Base-by-base conservation (phyloP, 2,113 vertebrate genomes). In the Saguinus imperator region DNA sequence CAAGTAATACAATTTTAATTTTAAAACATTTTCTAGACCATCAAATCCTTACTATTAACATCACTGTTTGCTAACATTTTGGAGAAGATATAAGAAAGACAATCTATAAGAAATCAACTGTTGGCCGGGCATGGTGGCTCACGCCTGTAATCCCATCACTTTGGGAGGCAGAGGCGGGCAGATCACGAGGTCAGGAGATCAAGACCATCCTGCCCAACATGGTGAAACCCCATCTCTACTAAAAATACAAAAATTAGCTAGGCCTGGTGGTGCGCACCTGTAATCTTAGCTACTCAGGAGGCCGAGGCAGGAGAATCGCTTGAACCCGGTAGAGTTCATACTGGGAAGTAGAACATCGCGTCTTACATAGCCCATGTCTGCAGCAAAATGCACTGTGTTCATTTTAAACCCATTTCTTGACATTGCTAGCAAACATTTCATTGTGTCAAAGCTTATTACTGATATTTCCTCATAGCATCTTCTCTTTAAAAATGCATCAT, bases 371-470 rank as follows among this genome's bases (percentile, higher is more conserved):
- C n/a, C 45, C 55, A 5, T 14, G 6, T 4, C 6, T 58, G 32
- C 5, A 2, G 21, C 29, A 29, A 45, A 66, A 68, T 21, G n/a
- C 23, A 3, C 21, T 29, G 16, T 16, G 21, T 16, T 35, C 13
- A 0, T 27, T 48, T n/a, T 40, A 23, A 0, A 6, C 40, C 27
- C 16, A 1, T 25, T 48, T 50, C 80, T 70, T 3, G 8, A 3
- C 7, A 25, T 32, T 14, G 37, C 43, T 18, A 9, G 57, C 45
- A 21, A n/a, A 16, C 14, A 37, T 37, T 66, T 66, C 35, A 4
- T 37, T 40, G 17, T 35, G 23, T 45, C n/a, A 45, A 21, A 66
- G 10, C 10, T 17, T 29, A 10, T 32, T 2, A 29, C 0, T 6
- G 55, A 4, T 37, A 32, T 2, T 64, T 66, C 29, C 43, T 76